Conservation (phyloP, 1,140 invertebrate species). For the Acarapis woodi region DNA sequence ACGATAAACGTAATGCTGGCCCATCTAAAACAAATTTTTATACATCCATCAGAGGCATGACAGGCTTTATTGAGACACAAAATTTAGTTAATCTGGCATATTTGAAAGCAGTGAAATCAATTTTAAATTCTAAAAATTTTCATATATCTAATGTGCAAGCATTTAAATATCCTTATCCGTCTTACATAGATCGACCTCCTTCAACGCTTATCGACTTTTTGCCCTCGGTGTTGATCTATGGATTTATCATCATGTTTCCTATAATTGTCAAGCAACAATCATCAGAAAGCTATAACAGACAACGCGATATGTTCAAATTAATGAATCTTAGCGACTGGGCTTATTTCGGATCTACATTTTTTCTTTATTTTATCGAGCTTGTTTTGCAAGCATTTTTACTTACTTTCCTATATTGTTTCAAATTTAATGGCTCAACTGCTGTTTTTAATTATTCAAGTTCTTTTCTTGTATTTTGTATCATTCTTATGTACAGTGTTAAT, state of each 20-base stretch:
- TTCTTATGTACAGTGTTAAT: constrained; percentile 1
- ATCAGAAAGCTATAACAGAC: constrained; percentile 7
- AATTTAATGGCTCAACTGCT: background rate
- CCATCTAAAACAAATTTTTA: too few species aligned
- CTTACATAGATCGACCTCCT: background rate
- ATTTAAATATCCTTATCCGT: background rate
- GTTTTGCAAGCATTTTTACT: constrained; percentile 4
- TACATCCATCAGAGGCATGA: too few species aligned
- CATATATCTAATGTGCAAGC: background rate
- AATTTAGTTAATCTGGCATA: too few species aligned
- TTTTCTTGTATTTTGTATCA: background rate
- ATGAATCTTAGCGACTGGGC: constrained; percentile 7
- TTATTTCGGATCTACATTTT: constrained; percentile 4
- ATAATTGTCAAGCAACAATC: constrained; percentile 7
- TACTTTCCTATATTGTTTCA: constrained; percentile 2
- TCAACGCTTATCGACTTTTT: background rate
- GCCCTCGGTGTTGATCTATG: background rate
- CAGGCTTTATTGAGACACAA: too few species aligned
- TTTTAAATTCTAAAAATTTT: background rate
- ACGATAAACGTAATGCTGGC: too few species aligned
- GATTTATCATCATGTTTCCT: constrained; percentile 2
- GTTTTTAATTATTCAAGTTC: background rate
- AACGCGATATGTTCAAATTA: constrained; percentile 7
- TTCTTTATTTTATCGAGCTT: constrained; percentile 7
- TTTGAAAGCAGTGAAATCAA: too few species aligned